phyloP scores from a whole-genome alignment of 1,140 invertebrate species.

The Drosophila ambigua region DNA sequence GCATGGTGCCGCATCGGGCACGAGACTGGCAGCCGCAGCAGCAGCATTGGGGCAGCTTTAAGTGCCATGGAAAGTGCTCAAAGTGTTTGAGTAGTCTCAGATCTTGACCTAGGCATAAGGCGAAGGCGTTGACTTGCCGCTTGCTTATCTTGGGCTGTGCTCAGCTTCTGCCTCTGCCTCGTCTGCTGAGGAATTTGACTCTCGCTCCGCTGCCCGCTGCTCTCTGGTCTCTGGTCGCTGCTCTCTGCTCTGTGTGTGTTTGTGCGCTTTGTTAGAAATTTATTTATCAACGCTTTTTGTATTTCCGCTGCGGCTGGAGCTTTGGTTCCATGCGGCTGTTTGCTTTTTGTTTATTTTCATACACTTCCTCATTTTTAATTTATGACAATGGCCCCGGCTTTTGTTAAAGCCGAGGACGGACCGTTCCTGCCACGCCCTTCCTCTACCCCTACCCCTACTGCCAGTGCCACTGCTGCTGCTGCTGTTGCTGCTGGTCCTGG shows the following conservation, averaged over 20 bases:
- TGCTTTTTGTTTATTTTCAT: conserved; percentile 79
- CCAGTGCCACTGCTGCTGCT: neutral
- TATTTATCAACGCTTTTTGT: conserved; percentile 80
- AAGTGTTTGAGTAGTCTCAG: neutral
- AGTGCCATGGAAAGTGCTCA: conserved; percentile 3
- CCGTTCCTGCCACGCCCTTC: conserved; percentile 38
- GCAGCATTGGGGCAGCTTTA: conserved; percentile 18
- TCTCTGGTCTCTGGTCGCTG: neutral
- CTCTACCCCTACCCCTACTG: neutral
- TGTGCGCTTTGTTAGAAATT: conserved; percentile 58
- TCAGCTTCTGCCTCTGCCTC: too few relatives aligned
- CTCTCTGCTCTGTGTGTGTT: conserved; percentile 21
- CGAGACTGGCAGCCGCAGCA: neutral
- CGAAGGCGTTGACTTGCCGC: too few relatives aligned
- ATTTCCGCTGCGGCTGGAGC: conserved; percentile 58
- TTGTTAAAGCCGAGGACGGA: conserved; percentile 43
- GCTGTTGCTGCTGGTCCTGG: neutral
- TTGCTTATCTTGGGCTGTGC: too few relatives aligned
- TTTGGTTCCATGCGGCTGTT: conserved; percentile 27
- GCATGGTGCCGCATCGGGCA: neutral
- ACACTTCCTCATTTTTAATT: conserved; percentile 83
- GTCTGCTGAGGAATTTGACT: too few relatives aligned
- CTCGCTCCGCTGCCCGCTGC: too few relatives aligned
- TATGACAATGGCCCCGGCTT: conserved; percentile 76
- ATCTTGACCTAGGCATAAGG: conserved; percentile 4